Percentiles rank a stretch among this genome's conserved stretches.
phyloP scores from a whole-genome alignment of 2,113 vertebrate species.

The Mystacornis crossleyi region DNA sequence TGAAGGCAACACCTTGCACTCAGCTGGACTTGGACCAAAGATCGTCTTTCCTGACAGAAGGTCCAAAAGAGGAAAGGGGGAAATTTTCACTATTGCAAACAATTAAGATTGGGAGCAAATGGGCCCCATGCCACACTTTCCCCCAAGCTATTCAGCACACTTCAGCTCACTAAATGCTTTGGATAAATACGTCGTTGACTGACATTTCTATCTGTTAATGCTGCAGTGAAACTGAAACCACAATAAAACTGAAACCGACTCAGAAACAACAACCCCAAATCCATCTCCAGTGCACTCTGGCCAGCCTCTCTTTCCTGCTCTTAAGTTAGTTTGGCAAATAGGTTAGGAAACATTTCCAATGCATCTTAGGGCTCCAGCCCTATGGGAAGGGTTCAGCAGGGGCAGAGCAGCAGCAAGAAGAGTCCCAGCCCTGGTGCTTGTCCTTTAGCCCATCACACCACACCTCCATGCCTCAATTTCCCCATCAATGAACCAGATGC shows the following conservation, averaged over 20 bases:
- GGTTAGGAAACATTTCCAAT: neutral
- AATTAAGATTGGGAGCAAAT: neutral
- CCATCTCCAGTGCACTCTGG: neutral
- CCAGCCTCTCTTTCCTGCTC: neutral
- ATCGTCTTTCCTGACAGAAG: neutral
- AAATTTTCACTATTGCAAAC: neutral
- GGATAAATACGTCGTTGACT: neutral
- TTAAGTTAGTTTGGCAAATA: neutral
- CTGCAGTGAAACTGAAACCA: neutral
- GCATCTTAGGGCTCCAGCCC: neutral
- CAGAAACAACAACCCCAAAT: neutral
- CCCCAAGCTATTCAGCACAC: neutral
- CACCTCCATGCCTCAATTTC: neutral
- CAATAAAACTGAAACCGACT: neutral
- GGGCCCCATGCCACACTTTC: neutral
- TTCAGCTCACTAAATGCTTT: neutral
- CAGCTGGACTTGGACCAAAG: neutral
- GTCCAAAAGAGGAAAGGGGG: neutral
- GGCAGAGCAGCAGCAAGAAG: neutral
- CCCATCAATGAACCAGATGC: neutral
- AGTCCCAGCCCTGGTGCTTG: neutral
- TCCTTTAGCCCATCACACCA: fast-evolving
- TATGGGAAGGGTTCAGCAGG: neutral
- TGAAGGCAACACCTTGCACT: neutral
- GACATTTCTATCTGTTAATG: neutral